A percentile compares a stretch with the other conserved stretches of the same genome.
Evolutionary conservation across 1,140 invertebrate genomes (phyloP).

Genomic region (Drosophila pseudoobscura): DNA sequence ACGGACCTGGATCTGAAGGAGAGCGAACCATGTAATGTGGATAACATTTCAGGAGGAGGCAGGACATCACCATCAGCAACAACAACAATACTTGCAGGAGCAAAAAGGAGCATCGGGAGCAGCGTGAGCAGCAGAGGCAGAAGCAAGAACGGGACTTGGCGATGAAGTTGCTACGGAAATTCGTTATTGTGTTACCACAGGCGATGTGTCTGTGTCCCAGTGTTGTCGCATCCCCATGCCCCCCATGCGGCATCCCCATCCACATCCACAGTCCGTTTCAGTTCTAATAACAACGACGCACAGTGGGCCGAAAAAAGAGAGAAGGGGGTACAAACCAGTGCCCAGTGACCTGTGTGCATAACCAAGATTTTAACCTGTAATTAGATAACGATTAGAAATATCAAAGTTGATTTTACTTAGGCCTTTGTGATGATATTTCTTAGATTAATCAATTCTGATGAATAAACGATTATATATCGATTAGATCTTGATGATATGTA

Average conservation of each 20-base stretch:
- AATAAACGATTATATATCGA: too few relatives aligned
- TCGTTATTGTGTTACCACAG: conserved; percentile 82
- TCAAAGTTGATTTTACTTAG: too few relatives aligned
- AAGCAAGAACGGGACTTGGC: conserved; percentile 46
- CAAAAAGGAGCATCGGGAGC: conserved; percentile 7
- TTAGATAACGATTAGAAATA: too few relatives aligned
- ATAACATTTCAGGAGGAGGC: conserved; percentile 67
- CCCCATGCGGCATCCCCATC: not conserved
- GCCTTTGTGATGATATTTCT: too few relatives aligned
- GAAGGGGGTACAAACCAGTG: too few relatives aligned
- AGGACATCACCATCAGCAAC: not conserved
- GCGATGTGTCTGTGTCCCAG: conserved; percentile 79
- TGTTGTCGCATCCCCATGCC: conserved; percentile 45
- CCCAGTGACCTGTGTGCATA: too few relatives aligned
- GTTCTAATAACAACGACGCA: conserved; percentile 55
- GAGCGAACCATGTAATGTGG: conserved; percentile 62
- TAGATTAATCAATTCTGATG: too few relatives aligned
- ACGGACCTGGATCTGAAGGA: conserved; percentile 27
- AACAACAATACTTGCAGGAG: not conserved
- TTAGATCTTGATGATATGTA: too few relatives aligned
- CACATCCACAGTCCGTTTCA: conserved; percentile 42
- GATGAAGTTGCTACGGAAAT: conserved; percentile 82
- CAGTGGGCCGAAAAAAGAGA: conserved; percentile 25
- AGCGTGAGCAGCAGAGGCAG: conserved; percentile 2
- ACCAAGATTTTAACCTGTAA: too few relatives aligned